These are phyloP conservation scores for Stigmatopora argus DNA, from an alignment of 2,113 vertebrate species.

Conservation along the genomic window DNA sequence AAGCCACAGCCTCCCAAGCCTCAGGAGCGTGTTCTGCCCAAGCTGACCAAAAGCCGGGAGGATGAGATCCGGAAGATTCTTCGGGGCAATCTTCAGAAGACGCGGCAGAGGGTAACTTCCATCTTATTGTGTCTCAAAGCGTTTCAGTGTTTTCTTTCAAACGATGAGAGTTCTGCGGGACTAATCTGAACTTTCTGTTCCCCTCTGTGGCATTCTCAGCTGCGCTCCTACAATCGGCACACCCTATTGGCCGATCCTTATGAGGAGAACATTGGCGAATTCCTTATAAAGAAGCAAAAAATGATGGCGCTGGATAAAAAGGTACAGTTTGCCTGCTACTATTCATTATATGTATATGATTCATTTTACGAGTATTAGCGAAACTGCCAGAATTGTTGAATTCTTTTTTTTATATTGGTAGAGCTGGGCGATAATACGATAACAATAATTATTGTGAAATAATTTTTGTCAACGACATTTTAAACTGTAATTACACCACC, in stretches of 20 bases:
- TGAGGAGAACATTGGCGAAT: conserved; percentile 85
- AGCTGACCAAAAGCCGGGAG: conserved; percentile 86
- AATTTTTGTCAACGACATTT: too few relatives aligned
- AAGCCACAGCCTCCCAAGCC: conserved; percentile 49
- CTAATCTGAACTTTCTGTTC: not conserved
- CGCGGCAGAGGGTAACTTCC: conserved; percentile 84
- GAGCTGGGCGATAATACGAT: too few relatives aligned
- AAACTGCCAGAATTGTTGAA: too few relatives aligned
- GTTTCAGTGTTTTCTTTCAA: not conserved
- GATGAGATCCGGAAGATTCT: conserved; percentile 97
- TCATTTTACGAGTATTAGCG: too few relatives aligned
- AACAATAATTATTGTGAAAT: too few relatives aligned
- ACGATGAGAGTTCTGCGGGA: not conserved
- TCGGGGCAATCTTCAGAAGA: conserved; percentile 89
- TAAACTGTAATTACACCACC: too few relatives aligned
- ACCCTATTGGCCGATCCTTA: conserved; percentile 87
- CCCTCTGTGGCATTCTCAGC: conserved; percentile 56
- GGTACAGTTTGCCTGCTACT: conserved; percentile 46
- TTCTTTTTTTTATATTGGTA: too few relatives aligned
- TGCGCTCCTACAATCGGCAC: conserved; percentile 94
- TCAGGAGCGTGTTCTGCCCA: conserved; percentile 74
- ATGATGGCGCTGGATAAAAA: conserved; percentile 82
- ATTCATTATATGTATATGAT: too few relatives aligned
- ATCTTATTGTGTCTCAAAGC: not conserved
- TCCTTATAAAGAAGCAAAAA: conserved; percentile 82